Base-by-base conservation (phyloP, 2,113 vertebrate species). In the Clarias gariepinus region DNA sequence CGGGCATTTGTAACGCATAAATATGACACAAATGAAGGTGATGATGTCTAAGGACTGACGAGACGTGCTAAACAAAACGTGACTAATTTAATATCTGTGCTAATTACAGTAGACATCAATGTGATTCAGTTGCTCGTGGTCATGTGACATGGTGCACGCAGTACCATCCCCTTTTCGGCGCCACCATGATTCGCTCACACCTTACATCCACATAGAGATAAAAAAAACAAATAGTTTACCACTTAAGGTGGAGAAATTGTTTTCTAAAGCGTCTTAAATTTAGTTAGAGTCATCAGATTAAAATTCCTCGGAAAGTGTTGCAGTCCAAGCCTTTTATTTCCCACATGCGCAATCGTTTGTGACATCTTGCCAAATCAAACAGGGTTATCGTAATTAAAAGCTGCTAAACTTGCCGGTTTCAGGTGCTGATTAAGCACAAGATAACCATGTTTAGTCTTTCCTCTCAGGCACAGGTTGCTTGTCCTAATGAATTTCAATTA, bases 401-500 rank as follows among this genome's bases (percentile, higher is more conserved):
- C 63, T 80, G 47, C 61, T 69, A 69, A 58, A 13, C 58, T 78
- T 58, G 47, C 19, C 71, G n/a, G 30, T 73, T 74, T 86, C 66
- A 41, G 68, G 58, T 12, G 36, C 68, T 16, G 82, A 81, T 81
- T 66, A 87, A 85, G 71, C 86, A 41, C 69, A 36, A 28, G 57
- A 66, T 73, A 82, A 57, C n/a, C 73, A 9, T 86, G 82, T 86
- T 88, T 88, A 86, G 79, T 15, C 71, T 66, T 84, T 82, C 30
- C 83, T 81, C 82, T 41, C 55, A 28, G 77, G 47, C 73, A 77
- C 69, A 33, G 85, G 82, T 81, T 87, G 36, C 58, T 84, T n/a
- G 25, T 81, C 52, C 58, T 86, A 90, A 90, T 85, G 85, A 88
- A 90, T 88, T 88, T 90, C 76, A 90, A 77, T 89, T 86, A 90